A percentile compares a stretch with the other conserved stretches of the same genome.
phyloP scores from a whole-genome alignment of 2,888 invertebrate genomes.

The Tenodera sinensis region DNA sequence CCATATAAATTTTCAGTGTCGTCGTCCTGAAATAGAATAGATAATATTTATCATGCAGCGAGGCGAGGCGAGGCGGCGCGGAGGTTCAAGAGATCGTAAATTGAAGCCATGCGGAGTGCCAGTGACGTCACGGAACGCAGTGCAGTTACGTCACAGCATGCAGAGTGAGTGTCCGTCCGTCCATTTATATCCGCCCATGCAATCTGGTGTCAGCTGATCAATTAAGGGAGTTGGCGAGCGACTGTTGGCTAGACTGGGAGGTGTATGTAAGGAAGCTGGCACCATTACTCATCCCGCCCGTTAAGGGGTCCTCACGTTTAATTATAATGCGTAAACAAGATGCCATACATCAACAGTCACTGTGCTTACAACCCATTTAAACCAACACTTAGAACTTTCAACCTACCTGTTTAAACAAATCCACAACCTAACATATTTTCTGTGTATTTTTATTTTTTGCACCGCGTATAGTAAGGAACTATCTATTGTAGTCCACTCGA shows the following conservation, averaged over 20 bases:
- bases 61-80: not conserved
- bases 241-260: too few species aligned
- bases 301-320: not conserved
- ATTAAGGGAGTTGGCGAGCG: not conserved
- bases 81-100: not conserved
- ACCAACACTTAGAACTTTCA: too few species aligned
- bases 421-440: too few species aligned
- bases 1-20: not conserved
- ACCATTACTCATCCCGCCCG: not conserved
- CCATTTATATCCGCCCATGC: not conserved
- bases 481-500: too few species aligned
- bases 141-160: not conserved
- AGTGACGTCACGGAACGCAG: not conserved
- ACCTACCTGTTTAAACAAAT: too few species aligned
- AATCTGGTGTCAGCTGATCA: not conserved
- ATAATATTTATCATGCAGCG: not conserved
- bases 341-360: too few species aligned
- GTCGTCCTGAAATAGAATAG: not conserved
- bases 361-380: too few species aligned
- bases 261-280: too few species aligned
- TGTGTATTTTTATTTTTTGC: too few species aligned
- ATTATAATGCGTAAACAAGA: too few species aligned
- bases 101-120: not conserved
- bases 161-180: not conserved
- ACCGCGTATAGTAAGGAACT: too few species aligned